phyloP scores from a whole-genome alignment of 2,888 invertebrate species.

The Cremastobaeus sp. region DNA sequence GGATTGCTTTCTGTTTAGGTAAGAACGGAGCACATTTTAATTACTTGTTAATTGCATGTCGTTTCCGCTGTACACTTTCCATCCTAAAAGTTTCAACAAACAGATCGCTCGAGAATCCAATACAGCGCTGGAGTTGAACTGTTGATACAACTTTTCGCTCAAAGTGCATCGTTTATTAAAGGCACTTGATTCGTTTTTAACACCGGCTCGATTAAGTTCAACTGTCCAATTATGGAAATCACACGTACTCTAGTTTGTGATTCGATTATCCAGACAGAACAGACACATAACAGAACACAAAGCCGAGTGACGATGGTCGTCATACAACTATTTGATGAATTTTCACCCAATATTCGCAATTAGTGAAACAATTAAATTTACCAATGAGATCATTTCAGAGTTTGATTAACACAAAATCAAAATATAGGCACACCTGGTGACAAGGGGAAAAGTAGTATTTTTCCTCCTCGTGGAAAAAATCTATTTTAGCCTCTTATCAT shows the following conservation, averaged over 20 bases:
- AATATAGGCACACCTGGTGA: no score
- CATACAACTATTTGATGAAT: not conserved
- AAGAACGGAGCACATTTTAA: not conserved
- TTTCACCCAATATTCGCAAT: no score
- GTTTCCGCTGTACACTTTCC: no score
- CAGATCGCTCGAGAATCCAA: no score
- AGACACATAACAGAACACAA: slow-evolving; percentile 60
- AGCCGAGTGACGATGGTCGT: not conserved
- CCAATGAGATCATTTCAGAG: no score
- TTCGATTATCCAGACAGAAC: slow-evolving; percentile 29
- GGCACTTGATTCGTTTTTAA: slow-evolving; percentile 3
- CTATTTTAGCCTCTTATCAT: no score
- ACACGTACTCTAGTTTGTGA: slow-evolving; percentile 5
- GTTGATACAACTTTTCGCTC: not conserved
- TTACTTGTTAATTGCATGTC: not conserved
- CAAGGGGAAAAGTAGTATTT: no score
- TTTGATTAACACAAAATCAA: no score
- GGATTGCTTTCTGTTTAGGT: not conserved
- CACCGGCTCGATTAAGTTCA: slow-evolving; percentile 8
- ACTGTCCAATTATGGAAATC: not conserved
- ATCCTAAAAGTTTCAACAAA: no score
- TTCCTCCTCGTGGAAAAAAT: no score
- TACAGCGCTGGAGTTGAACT: no score
- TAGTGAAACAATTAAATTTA: no score
- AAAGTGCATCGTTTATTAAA: not conserved